Evolutionary conservation across 1,140 invertebrate genomes (phyloP), one percentile per base, ranked within the genome.

Genomic region (Bombus breviceps): DNA sequence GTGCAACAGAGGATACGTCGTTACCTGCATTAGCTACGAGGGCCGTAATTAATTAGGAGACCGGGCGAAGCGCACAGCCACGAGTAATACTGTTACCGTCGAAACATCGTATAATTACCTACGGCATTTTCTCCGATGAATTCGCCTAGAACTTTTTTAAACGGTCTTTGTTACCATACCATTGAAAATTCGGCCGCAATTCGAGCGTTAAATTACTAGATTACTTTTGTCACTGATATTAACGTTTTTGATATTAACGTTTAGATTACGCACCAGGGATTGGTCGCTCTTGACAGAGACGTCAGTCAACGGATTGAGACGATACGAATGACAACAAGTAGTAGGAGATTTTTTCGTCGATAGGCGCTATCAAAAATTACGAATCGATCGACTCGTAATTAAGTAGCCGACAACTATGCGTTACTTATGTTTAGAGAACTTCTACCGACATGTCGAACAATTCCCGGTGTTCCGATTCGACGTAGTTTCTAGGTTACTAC

Each of bases 41-140:
- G 71, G 37, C 80, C 43, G 62, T 83, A 88, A 88, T 87, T 88
- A 88, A 88, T 88, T 88, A 59, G 71, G 59, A 78, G 37, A 57
- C 79, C 75, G 80, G 59, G 37, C 74, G 57, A 87, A 86, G 74
- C 25, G 53, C 2, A 62, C 18, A 34, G 62, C 53, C 53, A 47
- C 68, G 39, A 66, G 62, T 82, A 82, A 82, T 47, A 64, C 57
- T 39, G 80, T 82, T 82, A 82, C 22, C 71, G 39, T 28, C 32
- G n/a, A 43, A 47, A 47, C 71, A 75, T 82, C 41, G 28, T 3
- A 32, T 75, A 82, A 82, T 82, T 74, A 34, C 34, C 15, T 39
- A 53, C 71, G 3, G 39, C 32, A 37, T 74, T 74, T 37, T 82
- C 66, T 43, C 25, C 43, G 34, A 0, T 25, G 18, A 25, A 47